phyloP scores from a whole-genome alignment of 2,888 invertebrate genomes.

The Spicauda simplicius region DNA sequence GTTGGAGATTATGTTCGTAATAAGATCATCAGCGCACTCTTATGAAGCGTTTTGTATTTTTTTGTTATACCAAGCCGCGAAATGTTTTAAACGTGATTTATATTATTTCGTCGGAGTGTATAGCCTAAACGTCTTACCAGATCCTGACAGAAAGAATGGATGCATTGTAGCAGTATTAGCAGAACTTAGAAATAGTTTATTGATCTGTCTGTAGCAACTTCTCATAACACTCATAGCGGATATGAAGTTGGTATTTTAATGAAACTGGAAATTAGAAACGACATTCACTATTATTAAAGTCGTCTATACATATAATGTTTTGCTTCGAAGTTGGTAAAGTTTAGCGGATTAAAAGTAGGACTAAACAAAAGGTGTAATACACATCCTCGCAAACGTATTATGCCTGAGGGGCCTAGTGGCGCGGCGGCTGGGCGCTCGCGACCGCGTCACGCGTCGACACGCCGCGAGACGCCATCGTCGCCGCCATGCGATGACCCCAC shows the following conservation, averaged over 20 bases:
- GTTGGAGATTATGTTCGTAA: conserved; percentile 42
- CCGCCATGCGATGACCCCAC: conserved; percentile 23
- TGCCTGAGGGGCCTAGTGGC: conserved; percentile 26
- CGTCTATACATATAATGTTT: neutral
- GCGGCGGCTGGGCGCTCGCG: conserved; percentile 13
- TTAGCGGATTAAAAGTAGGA: conserved; percentile 7
- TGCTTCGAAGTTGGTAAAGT: neutral
- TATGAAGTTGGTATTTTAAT: no score
- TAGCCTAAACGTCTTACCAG: no score
- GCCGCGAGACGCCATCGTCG: conserved; percentile 24
- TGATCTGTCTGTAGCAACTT: neutral
- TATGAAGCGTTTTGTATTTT: conserved; percentile 18
- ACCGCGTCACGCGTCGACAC: conserved; percentile 20
- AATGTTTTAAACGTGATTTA: conserved; percentile 1
- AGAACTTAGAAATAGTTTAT: neutral
- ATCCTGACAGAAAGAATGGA: neutral
- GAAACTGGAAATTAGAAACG: neutral
- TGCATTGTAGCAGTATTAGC: no score
- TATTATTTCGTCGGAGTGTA: neutral
- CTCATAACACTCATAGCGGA: no score
- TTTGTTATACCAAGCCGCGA: neutral
- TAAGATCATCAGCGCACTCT: conserved; percentile 20
- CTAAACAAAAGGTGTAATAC: conserved; percentile 16
- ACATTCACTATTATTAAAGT: neutral
- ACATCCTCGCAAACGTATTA: conserved; percentile 38